Evolutionary conservation across 1,140 invertebrate species (phyloP), one percentile per base, ranked within the genome.

Genomic region (Lycorma delicatula): DNA sequence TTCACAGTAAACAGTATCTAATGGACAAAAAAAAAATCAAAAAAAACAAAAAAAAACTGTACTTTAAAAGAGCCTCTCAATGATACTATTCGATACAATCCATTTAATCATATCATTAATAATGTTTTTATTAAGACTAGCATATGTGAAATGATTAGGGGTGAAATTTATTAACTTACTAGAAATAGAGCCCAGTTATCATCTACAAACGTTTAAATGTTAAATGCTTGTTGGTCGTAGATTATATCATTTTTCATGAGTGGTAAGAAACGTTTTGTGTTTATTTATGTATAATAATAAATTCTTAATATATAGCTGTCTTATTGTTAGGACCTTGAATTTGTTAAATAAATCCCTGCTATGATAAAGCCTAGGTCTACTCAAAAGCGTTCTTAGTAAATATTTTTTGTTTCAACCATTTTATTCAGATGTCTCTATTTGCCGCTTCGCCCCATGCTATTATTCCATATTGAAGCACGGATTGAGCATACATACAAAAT

Each of bases 401-500:
- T 5, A 20, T 44, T 44, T 44, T 44, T 16, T 20, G 23, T 44
- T 7, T 20, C 41, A 44, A 44, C 18, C n/a, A 44, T 44, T 44
- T 44, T 44, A 44, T 44, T 22, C 11, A 44, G 18, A 44, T 44
- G 41, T 20, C 23, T 44, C 6, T 16, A 44, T 20, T 44, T 20
- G 23, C n/a, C n/a, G 41, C 2, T 44, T 22, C 41, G 23, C 41
- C 41, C 41, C 41, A 44, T 44, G 23, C 23, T 44, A 16, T 44
- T 11, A 44, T 44, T 22, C 41, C 41, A 44, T 44, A 44, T 11
- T 22, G 16, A 5, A 44, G 41, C 5, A 20, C 18, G 23, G 41
- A 44, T 44, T 44, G 41, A n/a, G n/a, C 23, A 44, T 44, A 44
- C 23, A 44, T 7, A 22, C 41, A 44, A 44, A 44, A 44, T 44